phyloP scores from a whole-genome alignment of 2,888 invertebrate species.

The Camponotus fellah region DNA sequence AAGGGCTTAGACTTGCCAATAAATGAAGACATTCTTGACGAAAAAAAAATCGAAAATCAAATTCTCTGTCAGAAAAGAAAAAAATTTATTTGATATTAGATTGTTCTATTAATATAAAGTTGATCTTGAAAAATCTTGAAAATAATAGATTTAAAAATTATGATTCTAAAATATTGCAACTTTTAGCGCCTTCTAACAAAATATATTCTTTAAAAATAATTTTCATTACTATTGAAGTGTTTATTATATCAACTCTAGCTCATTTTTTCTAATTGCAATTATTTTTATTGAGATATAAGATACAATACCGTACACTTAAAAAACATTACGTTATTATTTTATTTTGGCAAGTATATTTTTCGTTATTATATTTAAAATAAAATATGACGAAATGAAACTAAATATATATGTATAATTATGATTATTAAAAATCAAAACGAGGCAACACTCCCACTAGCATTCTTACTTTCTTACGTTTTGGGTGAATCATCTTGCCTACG shows the following conservation, averaged over 20 bases:
- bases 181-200: neutral
- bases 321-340: neutral
- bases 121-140: neutral
- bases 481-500: neutral
- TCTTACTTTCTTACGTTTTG: neutral
- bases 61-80: neutral
- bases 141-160: neutral
- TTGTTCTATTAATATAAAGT: neutral
- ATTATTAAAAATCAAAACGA: neutral
- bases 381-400: neutral
- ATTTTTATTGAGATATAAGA: neutral
- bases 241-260: neutral
- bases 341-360: neutral
- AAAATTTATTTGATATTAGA: neutral
- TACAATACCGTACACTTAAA: neutral
- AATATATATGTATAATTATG: neutral
- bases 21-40: neutral
- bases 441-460: neutral
- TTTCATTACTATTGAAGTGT: neutral
- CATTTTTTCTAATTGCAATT: neutral
- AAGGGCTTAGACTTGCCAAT: neutral
- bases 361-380: neutral
- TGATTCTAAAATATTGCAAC: neutral
- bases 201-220: neutral
- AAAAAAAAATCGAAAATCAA: neutral